Conservation (phyloP, 2,113 vertebrate genomes). For the Tor tambroides region DNA sequence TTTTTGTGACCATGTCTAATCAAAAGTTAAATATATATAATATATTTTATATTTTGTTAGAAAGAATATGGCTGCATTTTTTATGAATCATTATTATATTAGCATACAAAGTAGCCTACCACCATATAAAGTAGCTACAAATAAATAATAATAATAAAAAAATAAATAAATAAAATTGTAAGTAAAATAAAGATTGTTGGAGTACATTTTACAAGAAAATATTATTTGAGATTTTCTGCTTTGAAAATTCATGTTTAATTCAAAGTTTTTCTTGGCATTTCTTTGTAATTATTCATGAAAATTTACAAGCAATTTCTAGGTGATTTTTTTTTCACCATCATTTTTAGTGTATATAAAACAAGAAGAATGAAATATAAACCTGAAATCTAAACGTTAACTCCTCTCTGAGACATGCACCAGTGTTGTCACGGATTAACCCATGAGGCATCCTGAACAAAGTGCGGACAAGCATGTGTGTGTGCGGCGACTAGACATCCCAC, state of each 20-base stretch:
- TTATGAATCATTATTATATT: too few species aligned
- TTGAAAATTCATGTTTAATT: not conserved
- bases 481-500: constrained; percentile 65
- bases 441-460: constrained; percentile 69
- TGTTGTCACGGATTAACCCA: constrained; percentile 69
- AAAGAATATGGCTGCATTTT: too few species aligned
- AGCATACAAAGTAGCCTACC: too few species aligned
- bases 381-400: not conserved
- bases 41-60: too few species aligned
- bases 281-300: not conserved
- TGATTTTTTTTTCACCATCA: not conserved
- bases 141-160: not conserved
- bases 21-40: too few species aligned
- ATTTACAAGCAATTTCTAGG: not conserved
- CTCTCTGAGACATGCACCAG: not conserved
- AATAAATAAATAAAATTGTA: not conserved
- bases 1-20: not conserved
- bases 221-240: not conserved
- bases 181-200: not conserved
- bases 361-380: not conserved
- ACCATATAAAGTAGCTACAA: too few species aligned
- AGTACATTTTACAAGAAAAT: not conserved
- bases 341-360: not conserved
- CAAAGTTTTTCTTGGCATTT: not conserved
- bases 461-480: constrained; percentile 60